Conservation (phyloP, 2,797 vertebrate genomes). For the Capromys pilorides region DNA sequence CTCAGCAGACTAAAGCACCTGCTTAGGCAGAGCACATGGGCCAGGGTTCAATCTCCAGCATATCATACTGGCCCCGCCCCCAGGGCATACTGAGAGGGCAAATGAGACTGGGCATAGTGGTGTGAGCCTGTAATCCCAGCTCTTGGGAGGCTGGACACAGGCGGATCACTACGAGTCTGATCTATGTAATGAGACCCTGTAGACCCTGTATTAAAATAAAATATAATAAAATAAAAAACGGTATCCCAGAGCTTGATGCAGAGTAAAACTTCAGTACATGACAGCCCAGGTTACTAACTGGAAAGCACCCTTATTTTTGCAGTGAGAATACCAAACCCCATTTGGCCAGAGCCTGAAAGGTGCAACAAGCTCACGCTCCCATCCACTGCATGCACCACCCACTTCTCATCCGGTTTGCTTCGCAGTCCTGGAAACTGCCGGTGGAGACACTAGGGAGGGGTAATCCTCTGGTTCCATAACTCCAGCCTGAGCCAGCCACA, state of each 20-base stretch:
- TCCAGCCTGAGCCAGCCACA: background rate
- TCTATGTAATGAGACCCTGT: too few relatives aligned
- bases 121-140: too few relatives aligned
- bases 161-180: too few relatives aligned
- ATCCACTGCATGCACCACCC: background rate
- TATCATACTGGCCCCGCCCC: too few relatives aligned
- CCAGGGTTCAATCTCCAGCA: too few relatives aligned
- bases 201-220: too few relatives aligned
- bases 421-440: background rate
- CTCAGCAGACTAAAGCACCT: too few relatives aligned
- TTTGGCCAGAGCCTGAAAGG: background rate
- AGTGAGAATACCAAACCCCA: background rate
- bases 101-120: too few relatives aligned
- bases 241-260: background rate
- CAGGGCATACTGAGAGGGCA: too few relatives aligned
- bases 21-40: too few relatives aligned
- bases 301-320: background rate
- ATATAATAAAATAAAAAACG: too few relatives aligned
- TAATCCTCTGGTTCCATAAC: background rate
- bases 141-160: too few relatives aligned
- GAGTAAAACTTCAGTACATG: background rate
- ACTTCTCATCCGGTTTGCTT: background rate
- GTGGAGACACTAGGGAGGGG: background rate
- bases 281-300: background rate
- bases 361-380: background rate